Base-by-base conservation (phyloP, 2,113 vertebrate genomes). In the Phylloscopus trochilus region DNA sequence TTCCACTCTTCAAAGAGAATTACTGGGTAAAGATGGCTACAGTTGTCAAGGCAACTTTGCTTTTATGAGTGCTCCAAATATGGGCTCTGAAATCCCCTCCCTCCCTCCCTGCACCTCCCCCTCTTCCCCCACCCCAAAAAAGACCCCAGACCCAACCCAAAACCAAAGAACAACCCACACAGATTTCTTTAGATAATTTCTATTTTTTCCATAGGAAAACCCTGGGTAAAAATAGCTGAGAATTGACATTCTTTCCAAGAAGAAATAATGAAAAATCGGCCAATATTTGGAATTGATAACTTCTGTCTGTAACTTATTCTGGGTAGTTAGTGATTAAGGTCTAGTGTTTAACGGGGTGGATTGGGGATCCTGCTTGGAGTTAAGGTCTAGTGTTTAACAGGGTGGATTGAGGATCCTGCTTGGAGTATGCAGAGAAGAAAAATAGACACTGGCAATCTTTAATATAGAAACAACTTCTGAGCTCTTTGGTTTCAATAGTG, bases 31-130 rank as follows among this genome's bases (percentile, higher is more conserved):
- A 91, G 70, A 89, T 82, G 93, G 92, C 84, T 94, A 74, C 93
- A 94, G 93, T 96, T 96, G 93, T 93, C 95, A 96, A 80, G 92
- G 95, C 79, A 96, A 96, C 92, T 96, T 97, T 93, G 88, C 92
- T 93, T 95, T 95, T 77, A 70, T 63, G 44, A 69, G 20, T 68
- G 68, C 41, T 92, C 41, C 79, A 88, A 78, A 83, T 67, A 75
- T 2, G 30, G 39, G 47, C 75, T 95, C 72, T 92, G 85, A 86
- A 89, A 83, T 89, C 28, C 33, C 39, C 83, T 80, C 51, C 51
- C 83, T 80, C 51, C 51, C 58, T 69, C 21, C 13, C 18, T 77
- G 33, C 6, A 20, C 9, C 3, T 19, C 9, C 43, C 8, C 15
- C 10, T 18, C 28, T 49, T 13, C 7, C 9, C 2, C 3, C 10